Conservation (phyloP, 2,888 invertebrate species). For the Eupithecia dodoneata region DNA sequence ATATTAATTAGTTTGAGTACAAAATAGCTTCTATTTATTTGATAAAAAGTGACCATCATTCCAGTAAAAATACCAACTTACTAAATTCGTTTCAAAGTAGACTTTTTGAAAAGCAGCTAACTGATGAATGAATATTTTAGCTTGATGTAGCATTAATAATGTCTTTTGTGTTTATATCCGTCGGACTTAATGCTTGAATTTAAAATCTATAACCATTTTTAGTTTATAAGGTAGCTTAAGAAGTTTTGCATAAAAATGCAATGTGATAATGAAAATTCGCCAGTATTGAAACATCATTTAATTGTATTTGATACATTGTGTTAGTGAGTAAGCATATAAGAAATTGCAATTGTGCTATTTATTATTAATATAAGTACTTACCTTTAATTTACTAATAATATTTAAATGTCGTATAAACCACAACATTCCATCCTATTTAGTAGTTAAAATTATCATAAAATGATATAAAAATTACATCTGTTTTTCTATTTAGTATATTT, state of each 20-base stretch:
- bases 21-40: constrained; percentile 8
- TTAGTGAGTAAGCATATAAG: background rate
- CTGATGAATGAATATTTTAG: background rate
- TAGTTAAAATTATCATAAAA: background rate
- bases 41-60: background rate
- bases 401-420: background rate
- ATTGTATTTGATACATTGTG: constrained; percentile 1
- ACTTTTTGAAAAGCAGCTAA: background rate
- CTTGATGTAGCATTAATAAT: background rate
- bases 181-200: constrained; percentile 5
- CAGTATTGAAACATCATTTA: constrained; percentile 29
- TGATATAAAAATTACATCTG: background rate
- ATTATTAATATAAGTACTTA: background rate
- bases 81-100: background rate
- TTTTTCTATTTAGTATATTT: background rate
- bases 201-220: background rate
- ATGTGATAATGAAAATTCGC: constrained; percentile 32
- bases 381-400: background rate
- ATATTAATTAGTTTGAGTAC: constrained; percentile 4
- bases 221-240: background rate
- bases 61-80: background rate
- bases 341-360: background rate
- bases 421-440: background rate
- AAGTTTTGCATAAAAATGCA: constrained; percentile 7
- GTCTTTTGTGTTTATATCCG: background rate